phyloP scores from a whole-genome alignment of 2,888 invertebrate species.

The Meloe dianella region DNA sequence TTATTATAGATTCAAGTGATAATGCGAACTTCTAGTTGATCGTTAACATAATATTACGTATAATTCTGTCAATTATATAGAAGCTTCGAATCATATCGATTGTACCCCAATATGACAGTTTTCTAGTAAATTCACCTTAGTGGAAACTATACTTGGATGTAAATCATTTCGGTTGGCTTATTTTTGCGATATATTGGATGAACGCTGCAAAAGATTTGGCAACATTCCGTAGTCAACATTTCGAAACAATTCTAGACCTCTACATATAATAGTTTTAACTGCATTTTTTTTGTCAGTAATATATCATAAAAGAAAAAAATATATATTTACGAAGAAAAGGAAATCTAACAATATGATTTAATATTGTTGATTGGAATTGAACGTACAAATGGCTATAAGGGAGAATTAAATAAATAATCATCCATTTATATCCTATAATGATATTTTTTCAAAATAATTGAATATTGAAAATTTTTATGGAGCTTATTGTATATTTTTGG shows the following conservation, averaged over 20 bases:
- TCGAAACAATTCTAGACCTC: neutral
- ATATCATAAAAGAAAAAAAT: too few relatives aligned
- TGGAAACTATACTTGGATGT: neutral
- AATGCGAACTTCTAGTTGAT: too few relatives aligned
- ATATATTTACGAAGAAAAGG: too few relatives aligned
- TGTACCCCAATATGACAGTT: neutral
- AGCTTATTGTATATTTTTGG: neutral
- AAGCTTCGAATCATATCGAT: neutral
- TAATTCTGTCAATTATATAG: neutral
- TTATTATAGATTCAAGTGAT: too few relatives aligned
- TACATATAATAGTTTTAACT: too few relatives aligned
- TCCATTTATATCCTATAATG: neutral
- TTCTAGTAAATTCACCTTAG: neutral
- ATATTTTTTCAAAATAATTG: neutral
- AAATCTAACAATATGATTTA: neutral
- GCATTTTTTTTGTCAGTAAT: too few relatives aligned
- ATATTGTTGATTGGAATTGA: neutral
- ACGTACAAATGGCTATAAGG: neutral
- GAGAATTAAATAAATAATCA: too few relatives aligned
- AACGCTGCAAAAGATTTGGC: neutral
- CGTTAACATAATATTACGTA: neutral
- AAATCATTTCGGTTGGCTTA: conserved; percentile 6
- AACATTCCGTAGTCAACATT: neutral
- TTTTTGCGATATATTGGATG: neutral
- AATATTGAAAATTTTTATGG: neutral